Evolutionary conservation across 2,888 invertebrate genomes (phyloP), one percentile per base, ranked within the genome.

Genomic region (Phanerotoma sp.): DNA sequence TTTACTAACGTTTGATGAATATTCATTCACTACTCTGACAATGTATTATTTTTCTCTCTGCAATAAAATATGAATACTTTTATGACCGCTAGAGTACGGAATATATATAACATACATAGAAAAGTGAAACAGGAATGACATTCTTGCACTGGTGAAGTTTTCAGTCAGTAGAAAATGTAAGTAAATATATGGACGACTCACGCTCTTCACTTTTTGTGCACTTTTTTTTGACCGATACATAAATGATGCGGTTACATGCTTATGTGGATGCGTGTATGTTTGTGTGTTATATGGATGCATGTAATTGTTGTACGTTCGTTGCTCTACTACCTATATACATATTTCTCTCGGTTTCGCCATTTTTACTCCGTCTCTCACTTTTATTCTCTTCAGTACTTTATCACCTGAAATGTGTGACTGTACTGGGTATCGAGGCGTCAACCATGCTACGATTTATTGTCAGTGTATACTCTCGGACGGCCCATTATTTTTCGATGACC

Each of bases 21-120:
- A 71, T 71, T 67, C 70, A 72, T 72, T 68, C 60, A 66, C 55
- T 47, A n/a, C n/a, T 66, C 67, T 67, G 69, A 69, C 70, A 69
- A 71, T 72, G 71, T 72, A 74, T 73, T 74, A 73, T 74, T 74
- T 74, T 74, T 70, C 66, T 58, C 62, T n/a, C n/a, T n/a, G n/a
- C n/a, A 62, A 64, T 64, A 63, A 63, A 64, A 68, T 70, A 75
- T 74, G 73, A 66, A 74, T 73, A 72, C 66, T 67, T 25, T 25
- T 9, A 25, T 25, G 25, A 25, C 51, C 59, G 55, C 55, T 52
- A 54, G 48, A 46, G 20, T 33, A 42, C n/a, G 32, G 13, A 40
- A 16, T 25, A 38, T 46, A 20, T 49, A 51, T 18, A 51, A n/a
- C n/a, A n/a, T n/a, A n/a, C 18, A 35, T 20, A 32, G 50, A 38